phyloP scores from a whole-genome alignment of 2,888 invertebrate species.

The Leucoma salicis region DNA sequence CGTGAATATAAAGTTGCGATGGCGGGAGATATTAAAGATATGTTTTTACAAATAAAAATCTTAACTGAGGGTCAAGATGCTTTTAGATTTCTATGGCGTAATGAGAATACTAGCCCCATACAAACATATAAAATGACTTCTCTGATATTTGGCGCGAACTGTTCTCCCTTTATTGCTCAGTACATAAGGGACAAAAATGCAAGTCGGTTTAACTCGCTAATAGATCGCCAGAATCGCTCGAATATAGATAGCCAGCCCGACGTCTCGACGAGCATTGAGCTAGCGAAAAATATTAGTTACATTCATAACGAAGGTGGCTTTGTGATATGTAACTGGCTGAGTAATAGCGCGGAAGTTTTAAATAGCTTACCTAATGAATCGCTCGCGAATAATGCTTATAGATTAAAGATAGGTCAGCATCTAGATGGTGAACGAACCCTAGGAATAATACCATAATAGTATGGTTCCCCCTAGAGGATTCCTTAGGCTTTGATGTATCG shows the following conservation, averaged over 20 bases:
- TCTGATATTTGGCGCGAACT: slow-evolving; percentile 5
- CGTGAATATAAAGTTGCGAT: background rate
- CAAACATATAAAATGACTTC: background rate
- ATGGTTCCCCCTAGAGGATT: slow-evolving; percentile 8
- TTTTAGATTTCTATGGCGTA: background rate
- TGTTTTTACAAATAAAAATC: background rate
- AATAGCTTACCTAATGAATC: background rate
- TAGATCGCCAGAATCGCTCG: slow-evolving; percentile 13
- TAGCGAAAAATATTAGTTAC: slow-evolving; percentile 5
- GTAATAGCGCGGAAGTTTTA: background rate
- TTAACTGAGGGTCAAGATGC: background rate
- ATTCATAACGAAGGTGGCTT: slow-evolving; percentile 5
- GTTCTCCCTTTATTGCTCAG: slow-evolving; percentile 11
- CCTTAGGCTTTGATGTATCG: slow-evolving; percentile 11
- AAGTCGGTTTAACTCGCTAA: slow-evolving; percentile 2
- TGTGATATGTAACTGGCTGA: background rate
- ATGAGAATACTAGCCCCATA: background rate
- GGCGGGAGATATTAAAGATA: background rate
- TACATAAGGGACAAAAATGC: slow-evolving; percentile 30
- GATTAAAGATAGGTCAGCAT: slow-evolving; percentile 16
- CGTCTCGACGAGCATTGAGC: slow-evolving; percentile 14
- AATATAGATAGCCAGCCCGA: slow-evolving; percentile 21
- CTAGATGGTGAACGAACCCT: slow-evolving; percentile 12
- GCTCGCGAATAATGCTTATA: slow-evolving; percentile 3
- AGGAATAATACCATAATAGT: too few species aligned